Evolutionary conservation across 2,797 vertebrate species (phyloP), one percentile per base, ranked within the genome.

Genomic region (Neosalanx taihuensis): DNA sequence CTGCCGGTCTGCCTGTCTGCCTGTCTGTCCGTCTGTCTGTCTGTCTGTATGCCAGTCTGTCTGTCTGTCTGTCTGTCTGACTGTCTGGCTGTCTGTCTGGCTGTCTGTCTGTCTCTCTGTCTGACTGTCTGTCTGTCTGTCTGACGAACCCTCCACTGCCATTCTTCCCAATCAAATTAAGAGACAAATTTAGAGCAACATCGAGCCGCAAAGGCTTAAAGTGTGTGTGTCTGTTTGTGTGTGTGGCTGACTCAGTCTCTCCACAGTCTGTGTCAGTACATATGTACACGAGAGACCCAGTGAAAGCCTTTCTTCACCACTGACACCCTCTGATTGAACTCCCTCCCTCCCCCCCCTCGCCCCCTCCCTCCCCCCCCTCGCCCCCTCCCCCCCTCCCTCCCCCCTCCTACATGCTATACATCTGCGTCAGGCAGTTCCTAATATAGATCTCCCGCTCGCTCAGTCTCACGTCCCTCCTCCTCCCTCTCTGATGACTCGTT

Each of bases 181-280:
- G 23, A 26, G 23, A 26, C 23, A 26, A 26, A 26, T 26, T 26
- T 26, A 26, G 23, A 26, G 23, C 23, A 26, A 26, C 23, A 26
- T 26, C 23, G 23, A 26, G 23, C 23, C 23, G 23, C 1, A 26
- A 26, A 26, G 23, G 23, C 23, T 26, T 26, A 26, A 26, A 26
- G 29, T 71, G 13, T 63, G 41, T 29, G 17, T 18, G 29, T 72
- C 37, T 72, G 4, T 70, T 2, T 10, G 62, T 72, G 6, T 73
- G 5, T 13, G 51, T 18, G 31, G 60, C 9, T 0, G 3, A 72
- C 18, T 37, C 4, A 56, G 29, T 68, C 30, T 67, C 1, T 26
- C 35, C 30, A 6, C 17, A 13, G 7, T 18, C 61, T 68, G 59
- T 26, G 66, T 68, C 41, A 20, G 9, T 58, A 20, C 49, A 57